Evolutionary conservation across 2,797 vertebrate species (phyloP), one percentile per base, ranked within the genome.

Genomic region (Schizothorax lantsangensis): DNA sequence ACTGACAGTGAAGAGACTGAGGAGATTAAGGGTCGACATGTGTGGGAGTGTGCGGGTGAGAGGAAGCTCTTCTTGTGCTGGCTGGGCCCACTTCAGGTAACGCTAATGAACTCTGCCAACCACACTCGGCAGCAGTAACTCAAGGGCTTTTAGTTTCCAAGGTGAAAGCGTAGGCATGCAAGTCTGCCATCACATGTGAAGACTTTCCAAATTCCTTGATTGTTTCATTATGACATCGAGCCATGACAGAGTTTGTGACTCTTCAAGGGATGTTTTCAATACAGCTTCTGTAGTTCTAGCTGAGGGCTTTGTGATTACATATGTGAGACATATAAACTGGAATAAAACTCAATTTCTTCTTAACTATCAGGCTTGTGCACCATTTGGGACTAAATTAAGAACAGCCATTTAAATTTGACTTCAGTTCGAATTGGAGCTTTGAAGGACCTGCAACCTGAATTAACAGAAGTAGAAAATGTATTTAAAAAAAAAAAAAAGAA

Each of bases 41-140:
- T 84, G 66, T 72, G 68, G 79, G 86, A 64, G 49, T 75, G 54
- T 15, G 79, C 62, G 72, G 36, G 38, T 19, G 85, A 68, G 47
- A 69, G 69, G 43, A 75, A 30, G 59, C 59, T 84, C 69, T 81
- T 79, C 52, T 52, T 19, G 30, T 69, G 71, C 71, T 38, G 57
- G 64, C 81, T 87, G 43, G 33, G n/a, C 26, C 77, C 83, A 62
- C 71, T 85, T 77, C 79, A 88, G 83, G 71, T 81, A 64, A 2
- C 6, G 40, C 79, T 85, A 85, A 88, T 85, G 83, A 88, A 85
- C 40, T 81, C 57, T 85, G 72, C 69, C 75, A 87, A 82, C 33
- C 68, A 74, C 74, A 83, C 71, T 64, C 36, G 7, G 52, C 84
- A 59, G n/a, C 52, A 77, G 72, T 62, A 49, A 73, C 80, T 82